Conservation (phyloP, 2,888 invertebrate species). For the Heterodera filipjevi region DNA sequence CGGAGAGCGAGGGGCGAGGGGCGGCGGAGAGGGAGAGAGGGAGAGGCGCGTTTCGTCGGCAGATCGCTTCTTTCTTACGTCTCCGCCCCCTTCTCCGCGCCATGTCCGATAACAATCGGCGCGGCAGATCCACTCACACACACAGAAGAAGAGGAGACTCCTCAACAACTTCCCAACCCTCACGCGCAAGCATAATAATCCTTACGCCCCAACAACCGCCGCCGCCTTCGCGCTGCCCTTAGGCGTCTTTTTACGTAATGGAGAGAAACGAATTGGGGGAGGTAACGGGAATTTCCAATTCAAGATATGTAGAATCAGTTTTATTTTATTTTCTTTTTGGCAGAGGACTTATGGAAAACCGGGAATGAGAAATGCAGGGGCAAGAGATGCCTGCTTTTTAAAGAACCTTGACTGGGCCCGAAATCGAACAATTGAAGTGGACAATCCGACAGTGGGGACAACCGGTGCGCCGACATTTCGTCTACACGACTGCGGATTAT, state of each 20-base stretch:
- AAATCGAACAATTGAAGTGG: too few species aligned
- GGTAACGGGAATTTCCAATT: too few species aligned
- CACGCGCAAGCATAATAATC: background rate
- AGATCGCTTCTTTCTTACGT: background rate
- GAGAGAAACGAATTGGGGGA: background rate
- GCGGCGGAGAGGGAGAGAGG: background rate
- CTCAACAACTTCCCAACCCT: background rate
- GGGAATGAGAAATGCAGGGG: too few species aligned
- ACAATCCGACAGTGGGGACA: too few species aligned
- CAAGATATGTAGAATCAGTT: too few species aligned
- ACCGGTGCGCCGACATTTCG: too few species aligned
- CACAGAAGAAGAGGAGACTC: too few species aligned
- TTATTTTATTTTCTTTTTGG: too few species aligned
- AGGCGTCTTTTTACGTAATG: background rate
- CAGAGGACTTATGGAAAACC: too few species aligned
- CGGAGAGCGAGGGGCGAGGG: background rate
- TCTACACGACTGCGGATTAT: too few species aligned
- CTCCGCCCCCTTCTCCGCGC: background rate
- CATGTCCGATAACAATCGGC: background rate
- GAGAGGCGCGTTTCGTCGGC: background rate
- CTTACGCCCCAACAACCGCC: background rate
- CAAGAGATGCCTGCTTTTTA: too few species aligned
- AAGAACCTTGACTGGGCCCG: too few species aligned
- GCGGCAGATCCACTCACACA: background rate
- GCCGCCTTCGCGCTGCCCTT: background rate